phyloP scores from a whole-genome alignment of 2,797 vertebrate species.

The Otolemur crassicaudatus region DNA sequence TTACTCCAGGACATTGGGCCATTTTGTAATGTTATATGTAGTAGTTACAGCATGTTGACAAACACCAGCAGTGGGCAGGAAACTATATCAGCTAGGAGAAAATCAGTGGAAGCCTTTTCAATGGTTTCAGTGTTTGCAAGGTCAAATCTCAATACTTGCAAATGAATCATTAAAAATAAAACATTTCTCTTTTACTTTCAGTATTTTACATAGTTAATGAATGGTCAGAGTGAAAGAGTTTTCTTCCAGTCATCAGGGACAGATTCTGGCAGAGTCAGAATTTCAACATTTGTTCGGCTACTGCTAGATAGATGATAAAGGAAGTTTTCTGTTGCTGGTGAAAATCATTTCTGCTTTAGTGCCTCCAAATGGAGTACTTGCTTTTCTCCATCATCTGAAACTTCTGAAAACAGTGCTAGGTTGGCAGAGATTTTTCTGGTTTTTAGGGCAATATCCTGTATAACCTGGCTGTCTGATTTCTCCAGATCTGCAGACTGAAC shows the following conservation, averaged over 20 bases:
- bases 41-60: slow-evolving; percentile 67
- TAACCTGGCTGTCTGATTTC: no score
- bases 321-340: slow-evolving; percentile 96
- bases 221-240: no score
- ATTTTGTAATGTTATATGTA: slow-evolving; percentile 4
- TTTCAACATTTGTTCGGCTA: slow-evolving; percentile 49
- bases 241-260: no score
- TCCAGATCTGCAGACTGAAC: no score
- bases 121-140: slow-evolving; percentile 49
- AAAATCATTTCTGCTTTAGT: slow-evolving; percentile 93
- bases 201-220: no score
- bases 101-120: slow-evolving; percentile 67
- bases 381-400: slow-evolving; percentile 87
- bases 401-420: slow-evolving; percentile 91
- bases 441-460: slow-evolving; percentile 93
- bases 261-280: no score
- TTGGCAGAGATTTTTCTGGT: slow-evolving; percentile 94
- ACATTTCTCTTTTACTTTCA: no score
- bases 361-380: slow-evolving; percentile 92
- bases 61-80: slow-evolving; percentile 36
- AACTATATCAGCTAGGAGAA: slow-evolving; percentile 29
- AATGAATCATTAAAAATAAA: no score
- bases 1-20: background rate
- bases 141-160: slow-evolving; percentile 50
- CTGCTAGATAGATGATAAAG: slow-evolving; percentile 96